Base-by-base conservation (phyloP, 2,888 invertebrate species). In the Hydrotaea cyrtoneurina region DNA sequence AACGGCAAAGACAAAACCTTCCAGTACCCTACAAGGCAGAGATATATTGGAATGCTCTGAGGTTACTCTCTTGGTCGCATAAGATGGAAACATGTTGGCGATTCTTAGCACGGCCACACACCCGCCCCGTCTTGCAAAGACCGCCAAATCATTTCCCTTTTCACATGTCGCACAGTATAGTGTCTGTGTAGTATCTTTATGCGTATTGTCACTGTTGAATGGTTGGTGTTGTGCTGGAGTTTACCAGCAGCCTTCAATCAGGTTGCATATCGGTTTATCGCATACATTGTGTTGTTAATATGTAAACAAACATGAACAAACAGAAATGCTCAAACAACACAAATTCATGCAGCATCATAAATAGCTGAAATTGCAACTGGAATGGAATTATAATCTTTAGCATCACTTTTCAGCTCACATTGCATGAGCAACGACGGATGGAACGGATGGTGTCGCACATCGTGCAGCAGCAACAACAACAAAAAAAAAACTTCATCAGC, bases 291-390 rank as follows among this genome's bases (percentile, higher is more conserved):
- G 23, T 19, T 50, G 46, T 53, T 57, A 79, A 76, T 64, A 62
- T 50, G 64, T 36, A 79, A 80, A 78, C 74, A 82, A 78, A 78
- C 82, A 78, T 59, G 23, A 15, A 21, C 19, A 10, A 8, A 55
- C 17, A 55, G 1, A 55, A 55, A 55, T 17, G 19, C 19, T 5
- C n/a, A 53, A 55, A 55, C 10, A 21, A 55, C 5, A 53, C 55
- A 74, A 73, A 78, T 82, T 82, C 73, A 82, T 82, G 78, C 2
- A 7, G 31, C 31, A 31, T 31, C 2, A 31, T n/a, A 83, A 79
- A 76, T 83, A 71, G 13, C 57, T 23, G 8, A 57, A 57, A 64
- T 66, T 43, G 80, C 66, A 76, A 73, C 72, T 72, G 39, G 62
- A 53, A 57, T 72, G 39, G 62, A 53, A 46, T 31, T 66, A 36